phyloP scores from a whole-genome alignment of 2,113 vertebrate species.

The Cyprinodon brontotheroides region DNA sequence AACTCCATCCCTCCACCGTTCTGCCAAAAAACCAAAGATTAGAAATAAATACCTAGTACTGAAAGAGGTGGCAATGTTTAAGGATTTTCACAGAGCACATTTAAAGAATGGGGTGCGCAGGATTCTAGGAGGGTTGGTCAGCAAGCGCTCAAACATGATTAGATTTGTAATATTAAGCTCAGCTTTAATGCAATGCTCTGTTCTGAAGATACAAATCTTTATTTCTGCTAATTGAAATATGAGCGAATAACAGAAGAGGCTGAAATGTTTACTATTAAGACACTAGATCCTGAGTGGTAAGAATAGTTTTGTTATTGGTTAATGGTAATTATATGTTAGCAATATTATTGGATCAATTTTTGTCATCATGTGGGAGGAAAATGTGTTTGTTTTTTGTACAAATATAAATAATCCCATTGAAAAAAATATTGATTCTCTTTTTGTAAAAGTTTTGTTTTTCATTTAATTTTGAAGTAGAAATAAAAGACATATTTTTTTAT shows the following conservation, averaged over 20 bases:
- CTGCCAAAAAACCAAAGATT: slow-evolving; percentile 51
- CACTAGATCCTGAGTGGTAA: background rate
- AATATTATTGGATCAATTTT: too few relatives aligned
- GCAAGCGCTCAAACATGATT: background rate
- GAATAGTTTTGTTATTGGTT: background rate
- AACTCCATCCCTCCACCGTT: slow-evolving; percentile 52
- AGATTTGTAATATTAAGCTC: background rate
- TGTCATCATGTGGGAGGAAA: too few relatives aligned
- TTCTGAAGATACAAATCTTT: background rate
- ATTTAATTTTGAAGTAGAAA: too few relatives aligned
- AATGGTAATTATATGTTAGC: too few relatives aligned
- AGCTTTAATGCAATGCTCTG: background rate
- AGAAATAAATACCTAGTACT: background rate
- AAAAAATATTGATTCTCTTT: too few relatives aligned
- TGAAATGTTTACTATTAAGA: background rate
- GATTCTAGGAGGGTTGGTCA: background rate
- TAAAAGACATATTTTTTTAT: too few relatives aligned
- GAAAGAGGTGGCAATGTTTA: background rate
- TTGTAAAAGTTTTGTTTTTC: too few relatives aligned
- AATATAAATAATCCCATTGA: too few relatives aligned
- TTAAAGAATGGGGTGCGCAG: background rate
- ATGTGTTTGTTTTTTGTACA: too few relatives aligned
- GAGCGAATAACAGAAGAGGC: background rate
- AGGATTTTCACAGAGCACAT: background rate
- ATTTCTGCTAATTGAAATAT: background rate